phyloP scores from a whole-genome alignment of 2,888 invertebrate species.

The Caradrina clavipalpis region DNA sequence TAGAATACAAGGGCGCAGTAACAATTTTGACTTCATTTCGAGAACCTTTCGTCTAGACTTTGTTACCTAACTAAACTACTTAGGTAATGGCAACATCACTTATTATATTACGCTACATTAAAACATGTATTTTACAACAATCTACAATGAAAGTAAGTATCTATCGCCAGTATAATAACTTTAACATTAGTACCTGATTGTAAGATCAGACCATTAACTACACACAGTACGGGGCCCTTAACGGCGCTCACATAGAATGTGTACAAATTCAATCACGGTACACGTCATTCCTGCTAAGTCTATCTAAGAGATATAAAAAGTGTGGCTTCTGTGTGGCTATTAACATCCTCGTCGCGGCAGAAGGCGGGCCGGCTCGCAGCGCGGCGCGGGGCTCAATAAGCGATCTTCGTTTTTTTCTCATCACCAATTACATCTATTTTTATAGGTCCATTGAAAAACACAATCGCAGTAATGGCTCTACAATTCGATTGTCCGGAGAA shows the following conservation, averaged over 20 bases:
- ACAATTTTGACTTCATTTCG: conserved; percentile 41
- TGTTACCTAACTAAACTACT: not conserved
- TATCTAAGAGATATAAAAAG: conserved; percentile 63
- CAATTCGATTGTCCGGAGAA: conserved; percentile 78
- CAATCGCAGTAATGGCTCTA: conserved; percentile 81
- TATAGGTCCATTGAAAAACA: conserved; percentile 82
- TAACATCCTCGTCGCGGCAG: conserved; percentile 69
- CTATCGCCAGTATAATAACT: not conserved
- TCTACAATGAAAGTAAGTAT: conserved; percentile 10
- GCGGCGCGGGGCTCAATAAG: conserved; percentile 74
- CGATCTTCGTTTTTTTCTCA: conserved; percentile 81
- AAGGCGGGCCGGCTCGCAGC: conserved; percentile 48
- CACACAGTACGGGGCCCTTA: conserved; percentile 35
- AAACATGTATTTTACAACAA: not conserved
- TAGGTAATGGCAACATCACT: too few relatives aligned
- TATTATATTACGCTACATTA: not conserved
- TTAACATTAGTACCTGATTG: not conserved
- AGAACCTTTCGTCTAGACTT: conserved; percentile 29
- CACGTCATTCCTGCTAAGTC: conserved; percentile 54
- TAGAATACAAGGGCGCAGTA: conserved; percentile 62
- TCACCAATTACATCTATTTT: conserved; percentile 85
- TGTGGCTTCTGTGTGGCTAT: conserved; percentile 75
- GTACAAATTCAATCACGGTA: conserved; percentile 57
- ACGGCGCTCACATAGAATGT: conserved; percentile 32
- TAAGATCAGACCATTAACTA: conserved; percentile 35